phyloP scores from a whole-genome alignment of 2,797 vertebrate genomes.

The Arrhamphus sclerolepis region DNA sequence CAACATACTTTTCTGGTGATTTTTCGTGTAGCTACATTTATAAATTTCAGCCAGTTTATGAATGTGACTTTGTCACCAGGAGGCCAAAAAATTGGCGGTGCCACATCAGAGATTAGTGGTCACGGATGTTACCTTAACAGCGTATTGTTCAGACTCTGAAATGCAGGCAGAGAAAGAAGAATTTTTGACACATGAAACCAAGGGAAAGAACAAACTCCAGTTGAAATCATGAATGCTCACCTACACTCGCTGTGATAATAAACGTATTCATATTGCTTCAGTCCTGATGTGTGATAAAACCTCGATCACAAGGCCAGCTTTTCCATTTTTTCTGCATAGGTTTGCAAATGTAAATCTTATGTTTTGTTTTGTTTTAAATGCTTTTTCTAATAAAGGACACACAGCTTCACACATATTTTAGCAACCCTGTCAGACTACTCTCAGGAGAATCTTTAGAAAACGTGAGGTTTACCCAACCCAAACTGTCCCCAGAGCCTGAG shows the following conservation, averaged over 20 bases:
- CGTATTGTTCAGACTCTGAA: too few species aligned
- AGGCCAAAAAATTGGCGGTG: too few species aligned
- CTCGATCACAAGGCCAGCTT: conserved; percentile 54
- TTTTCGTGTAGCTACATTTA: too few species aligned
- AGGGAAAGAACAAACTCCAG: conserved; percentile 13
- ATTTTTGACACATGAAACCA: too few species aligned
- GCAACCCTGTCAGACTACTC: conserved; percentile 46
- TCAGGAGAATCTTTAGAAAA: conserved; percentile 65
- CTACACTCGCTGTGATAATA: conserved; percentile 46
- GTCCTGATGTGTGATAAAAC: conserved; percentile 44
- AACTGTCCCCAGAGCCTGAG: conserved; percentile 64
- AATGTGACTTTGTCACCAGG: too few species aligned
- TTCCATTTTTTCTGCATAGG: conserved; percentile 32
- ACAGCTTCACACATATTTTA: conserved; percentile 47
- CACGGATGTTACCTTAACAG: too few species aligned
- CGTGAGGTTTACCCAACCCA: conserved; percentile 64
- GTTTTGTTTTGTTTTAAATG: too few species aligned
- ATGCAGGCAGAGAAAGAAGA: too few species aligned
- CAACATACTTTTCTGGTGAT: too few species aligned
- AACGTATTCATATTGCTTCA: conserved; percentile 58
- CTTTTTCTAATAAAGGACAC: conserved; percentile 28
- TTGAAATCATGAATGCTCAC: conserved; percentile 67
- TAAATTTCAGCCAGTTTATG: too few species aligned
- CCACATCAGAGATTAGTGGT: too few species aligned
- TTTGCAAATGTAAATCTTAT: conserved; percentile 24